phyloP scores from a whole-genome alignment of 2,797 vertebrate genomes.

The Oreonectes daqikongensis region DNA sequence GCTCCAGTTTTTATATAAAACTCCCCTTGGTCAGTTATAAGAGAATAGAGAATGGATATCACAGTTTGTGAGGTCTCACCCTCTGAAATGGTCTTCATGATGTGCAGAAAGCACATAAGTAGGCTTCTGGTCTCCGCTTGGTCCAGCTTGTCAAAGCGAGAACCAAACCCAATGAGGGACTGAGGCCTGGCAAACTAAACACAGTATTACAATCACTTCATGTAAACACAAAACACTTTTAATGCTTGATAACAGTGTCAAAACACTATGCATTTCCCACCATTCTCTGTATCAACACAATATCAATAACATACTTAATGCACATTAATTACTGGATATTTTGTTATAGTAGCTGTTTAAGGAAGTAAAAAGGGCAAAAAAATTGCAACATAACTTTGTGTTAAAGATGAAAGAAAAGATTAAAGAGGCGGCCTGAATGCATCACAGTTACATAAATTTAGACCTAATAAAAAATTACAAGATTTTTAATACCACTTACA shows the following conservation, averaged over 20 bases:
- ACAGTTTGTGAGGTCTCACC: conserved; percentile 72
- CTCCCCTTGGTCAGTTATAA: background rate
- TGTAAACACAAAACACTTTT: background rate
- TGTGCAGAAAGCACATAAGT: conserved; percentile 97
- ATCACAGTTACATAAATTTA: too few species aligned
- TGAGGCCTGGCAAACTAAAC: conserved; percentile 90
- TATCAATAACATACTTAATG: too few species aligned
- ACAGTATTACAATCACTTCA: background rate
- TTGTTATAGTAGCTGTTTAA: too few species aligned
- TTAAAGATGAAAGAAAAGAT: too few species aligned
- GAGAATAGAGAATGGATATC: background rate
- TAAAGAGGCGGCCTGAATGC: too few species aligned
- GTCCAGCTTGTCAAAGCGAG: conserved; percentile 97
- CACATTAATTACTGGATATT: too few species aligned
- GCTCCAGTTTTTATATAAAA: background rate
- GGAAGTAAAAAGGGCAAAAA: too few species aligned
- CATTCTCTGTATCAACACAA: too few species aligned
- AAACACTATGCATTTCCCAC: too few species aligned
- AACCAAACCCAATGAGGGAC: conserved; percentile 93
- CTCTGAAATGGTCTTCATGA: conserved; percentile 98
- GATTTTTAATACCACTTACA: too few species aligned
- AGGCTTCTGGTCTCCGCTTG: conserved; percentile 96
- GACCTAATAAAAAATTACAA: too few species aligned
- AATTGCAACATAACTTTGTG: too few species aligned
- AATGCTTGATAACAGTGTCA: background rate